Base-by-base conservation (phyloP, 1,140 invertebrate genomes). In the Drosophila repleta region DNA sequence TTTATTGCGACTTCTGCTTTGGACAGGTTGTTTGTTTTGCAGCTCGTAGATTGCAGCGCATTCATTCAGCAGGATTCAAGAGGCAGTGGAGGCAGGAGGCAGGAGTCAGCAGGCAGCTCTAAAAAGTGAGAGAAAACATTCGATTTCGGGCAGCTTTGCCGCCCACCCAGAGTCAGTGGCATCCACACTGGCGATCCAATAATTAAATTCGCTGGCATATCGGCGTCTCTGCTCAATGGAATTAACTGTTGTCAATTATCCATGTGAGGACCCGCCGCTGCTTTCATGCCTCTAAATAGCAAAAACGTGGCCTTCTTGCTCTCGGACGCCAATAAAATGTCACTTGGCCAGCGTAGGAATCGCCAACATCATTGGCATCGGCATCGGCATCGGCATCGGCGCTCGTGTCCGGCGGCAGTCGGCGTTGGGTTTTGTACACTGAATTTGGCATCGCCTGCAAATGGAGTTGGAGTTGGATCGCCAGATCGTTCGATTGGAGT, bases 171-270 rank as follows among this genome's bases (percentile, higher is more conserved):
- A 57, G 53, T 62, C 62, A 32, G 21, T 13, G 55, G 18, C 29
- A 45, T 37, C 66, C 2, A 11, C 18, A 21, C 10, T 11, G 21
- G 26, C 49, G 45, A 37, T 73, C 65, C 74, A 87, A 85, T 85
- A 85, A 85, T 85, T 85, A 85, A 85, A 85, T 85, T 81, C 81
- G 80, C 75, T 52, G 49, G 78, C 79, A 73, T 67, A 58, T 79
- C 77, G 48, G 49, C 83, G 71, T 68, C 67, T 68, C 67, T 75
- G 66, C 65, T 75, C 70, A 74, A 76, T 70, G 85, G 75, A 87
- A 87, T 87, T 87, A 88, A 87, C 74, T 88, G 71, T 88, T 87
- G 82, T 88, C 82, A 87, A 87, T 87, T 87, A 87, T 88, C 82
- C 79, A 72, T 68, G 75, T 77, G 72, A 73, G 68, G 76, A 75